These are phyloP conservation scores for Istiophorus platypterus DNA, from an alignment of 2,113 vertebrate species.

Conservation along the genomic window DNA sequence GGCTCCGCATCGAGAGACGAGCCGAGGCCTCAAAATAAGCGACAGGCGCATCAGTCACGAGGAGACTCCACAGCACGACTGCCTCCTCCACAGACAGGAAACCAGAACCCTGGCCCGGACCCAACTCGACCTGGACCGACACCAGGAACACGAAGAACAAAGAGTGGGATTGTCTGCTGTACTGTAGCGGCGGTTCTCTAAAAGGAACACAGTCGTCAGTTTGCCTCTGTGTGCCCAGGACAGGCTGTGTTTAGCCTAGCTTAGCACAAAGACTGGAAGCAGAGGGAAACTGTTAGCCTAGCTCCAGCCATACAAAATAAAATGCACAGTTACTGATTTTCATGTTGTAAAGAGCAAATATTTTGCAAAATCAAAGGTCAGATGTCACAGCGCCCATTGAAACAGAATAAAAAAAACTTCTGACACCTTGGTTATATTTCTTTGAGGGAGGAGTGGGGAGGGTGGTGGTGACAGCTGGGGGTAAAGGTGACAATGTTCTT, in stretches of 20 bases:
- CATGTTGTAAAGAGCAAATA: no score
- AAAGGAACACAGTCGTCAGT: neutral
- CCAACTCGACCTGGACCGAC: neutral
- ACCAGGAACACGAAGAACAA: neutral
- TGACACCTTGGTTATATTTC: no score
- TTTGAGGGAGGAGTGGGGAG: no score
- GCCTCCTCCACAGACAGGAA: conserved; percentile 27
- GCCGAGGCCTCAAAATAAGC: conserved; percentile 73
- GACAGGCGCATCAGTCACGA: conserved; percentile 55
- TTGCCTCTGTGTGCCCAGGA: neutral
- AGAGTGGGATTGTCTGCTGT: neutral
- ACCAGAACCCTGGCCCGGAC: neutral
- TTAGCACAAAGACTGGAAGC: neutral
- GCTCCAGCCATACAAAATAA: no score
- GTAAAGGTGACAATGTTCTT: no score
- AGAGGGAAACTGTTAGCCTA: neutral
- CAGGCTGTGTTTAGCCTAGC: neutral
- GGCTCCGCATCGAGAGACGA: conserved; percentile 74
- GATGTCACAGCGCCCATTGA: no score
- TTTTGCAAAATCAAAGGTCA: no score
- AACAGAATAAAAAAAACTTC: no score
- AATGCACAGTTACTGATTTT: no score
- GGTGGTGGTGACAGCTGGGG: no score
- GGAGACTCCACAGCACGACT: conserved; percentile 55
- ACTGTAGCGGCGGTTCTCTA: neutral